These are phyloP conservation scores for Xenopus petersii DNA, from an alignment of 2,797 vertebrate species.

Conservation along the genomic window DNA sequence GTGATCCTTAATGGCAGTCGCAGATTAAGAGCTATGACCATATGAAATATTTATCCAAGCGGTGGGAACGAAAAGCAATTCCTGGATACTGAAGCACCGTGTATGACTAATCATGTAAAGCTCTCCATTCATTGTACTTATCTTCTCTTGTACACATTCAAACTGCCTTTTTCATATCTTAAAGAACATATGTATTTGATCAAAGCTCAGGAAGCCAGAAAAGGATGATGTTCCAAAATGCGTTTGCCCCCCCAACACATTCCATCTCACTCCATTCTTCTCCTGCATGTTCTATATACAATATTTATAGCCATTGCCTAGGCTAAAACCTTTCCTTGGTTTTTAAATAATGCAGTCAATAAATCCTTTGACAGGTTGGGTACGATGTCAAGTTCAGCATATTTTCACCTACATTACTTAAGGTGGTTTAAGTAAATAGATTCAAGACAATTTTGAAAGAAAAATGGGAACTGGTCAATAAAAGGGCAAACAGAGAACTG, in stretches of 20 bases:
- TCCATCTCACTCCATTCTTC: neutral
- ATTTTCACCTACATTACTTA: too few relatives aligned
- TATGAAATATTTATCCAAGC: too few relatives aligned
- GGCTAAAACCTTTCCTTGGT: neutral
- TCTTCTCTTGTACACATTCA: neutral
- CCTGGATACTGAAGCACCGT: neutral
- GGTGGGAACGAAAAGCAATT: neutral
- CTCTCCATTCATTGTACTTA: slow-evolving; percentile 1
- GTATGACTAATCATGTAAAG: neutral
- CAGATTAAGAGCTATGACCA: too few relatives aligned
- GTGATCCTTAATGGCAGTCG: too few relatives aligned
- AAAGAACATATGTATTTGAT: neutral
- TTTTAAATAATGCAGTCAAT: neutral
- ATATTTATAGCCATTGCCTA: neutral
- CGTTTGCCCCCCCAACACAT: too few relatives aligned
- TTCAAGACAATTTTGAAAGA: too few relatives aligned
- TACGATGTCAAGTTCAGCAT: too few relatives aligned
- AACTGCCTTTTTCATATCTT: neutral
- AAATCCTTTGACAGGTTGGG: neutral
- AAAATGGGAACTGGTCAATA: too few relatives aligned
- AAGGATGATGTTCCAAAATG: neutral
- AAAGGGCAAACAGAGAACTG: too few relatives aligned
- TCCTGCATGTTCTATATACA: neutral
- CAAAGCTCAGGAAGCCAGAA: neutral
- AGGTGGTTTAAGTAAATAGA: too few relatives aligned